A percentile compares a stretch with the other conserved stretches of the same genome.
Evolutionary conservation across 2,113 vertebrate genomes (phyloP).

Genomic region (Semnopithecus entellus): DNA sequence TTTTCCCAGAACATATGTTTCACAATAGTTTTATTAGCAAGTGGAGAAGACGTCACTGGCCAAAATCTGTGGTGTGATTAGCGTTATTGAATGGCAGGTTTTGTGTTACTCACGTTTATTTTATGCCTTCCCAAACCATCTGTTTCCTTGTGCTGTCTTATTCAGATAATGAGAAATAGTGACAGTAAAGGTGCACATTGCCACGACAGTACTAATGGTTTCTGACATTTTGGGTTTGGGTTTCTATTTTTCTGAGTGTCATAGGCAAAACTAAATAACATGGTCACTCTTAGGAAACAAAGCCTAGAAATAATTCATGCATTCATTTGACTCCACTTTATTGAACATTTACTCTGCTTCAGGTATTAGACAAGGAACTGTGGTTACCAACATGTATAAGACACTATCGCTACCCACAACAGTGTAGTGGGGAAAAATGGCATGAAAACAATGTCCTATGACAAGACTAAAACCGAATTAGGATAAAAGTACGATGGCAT

Average conservation of each 20-base stretch:
- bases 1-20: constrained; percentile 68
- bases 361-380: not conserved
- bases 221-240: not conserved
- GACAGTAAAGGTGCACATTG: constrained; percentile 46
- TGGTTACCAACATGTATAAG: not conserved
- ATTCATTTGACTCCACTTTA: not conserved
- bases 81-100: constrained; percentile 65
- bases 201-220: not conserved
- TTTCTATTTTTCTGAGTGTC: not conserved
- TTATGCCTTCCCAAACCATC: constrained; percentile 78
- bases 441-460: not conserved
- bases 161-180: constrained; percentile 66
- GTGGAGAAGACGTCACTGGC: constrained; percentile 49
- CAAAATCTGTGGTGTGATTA: constrained; percentile 72
- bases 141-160: constrained; percentile 73
- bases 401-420: not conserved
- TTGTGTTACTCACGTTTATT: constrained; percentile 78
- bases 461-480: not conserved
- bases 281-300: constrained; percentile 27
- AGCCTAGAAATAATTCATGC: not conserved
- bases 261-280: not conserved
- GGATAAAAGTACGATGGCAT: not conserved
- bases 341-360: not conserved
- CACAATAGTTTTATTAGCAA: constrained; percentile 70
- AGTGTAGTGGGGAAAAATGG: not conserved